phyloP scores from a whole-genome alignment of 2,888 invertebrate genomes.

The Griposia aprilina region DNA sequence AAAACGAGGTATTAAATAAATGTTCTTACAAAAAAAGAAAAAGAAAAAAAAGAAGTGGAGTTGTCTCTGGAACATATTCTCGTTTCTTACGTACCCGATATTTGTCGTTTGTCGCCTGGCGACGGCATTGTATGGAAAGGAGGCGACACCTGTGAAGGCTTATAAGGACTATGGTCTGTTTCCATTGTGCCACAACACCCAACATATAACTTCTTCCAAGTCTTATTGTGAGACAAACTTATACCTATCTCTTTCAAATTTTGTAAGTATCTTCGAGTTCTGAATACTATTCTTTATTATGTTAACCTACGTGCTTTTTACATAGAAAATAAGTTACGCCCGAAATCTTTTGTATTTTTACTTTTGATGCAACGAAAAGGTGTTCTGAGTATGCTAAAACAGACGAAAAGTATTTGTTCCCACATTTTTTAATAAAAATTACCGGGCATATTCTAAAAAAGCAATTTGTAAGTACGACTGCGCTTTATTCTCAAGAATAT shows the following conservation, averaged over 20 bases:
- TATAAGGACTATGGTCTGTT: slow-evolving; percentile 75
- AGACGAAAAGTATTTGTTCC: slow-evolving; percentile 26
- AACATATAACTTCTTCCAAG: slow-evolving; percentile 73
- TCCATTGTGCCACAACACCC: slow-evolving; percentile 78
- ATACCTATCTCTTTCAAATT: slow-evolving; percentile 71
- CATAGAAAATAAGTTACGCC: background rate
- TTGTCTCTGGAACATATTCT: slow-evolving; percentile 69
- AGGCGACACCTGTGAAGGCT: slow-evolving; percentile 81
- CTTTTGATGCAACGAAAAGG: background rate
- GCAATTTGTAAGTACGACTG: slow-evolving; percentile 56
- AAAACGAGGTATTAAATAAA: slow-evolving; percentile 54
- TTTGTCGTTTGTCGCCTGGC: slow-evolving; percentile 70
- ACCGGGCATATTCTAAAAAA: slow-evolving; percentile 48
- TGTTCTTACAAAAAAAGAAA: slow-evolving; percentile 56
- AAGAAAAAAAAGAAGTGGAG: slow-evolving; percentile 45
- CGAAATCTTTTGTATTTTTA: background rate
- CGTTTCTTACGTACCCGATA: slow-evolving; percentile 75
- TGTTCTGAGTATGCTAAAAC: background rate
- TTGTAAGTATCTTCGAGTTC: slow-evolving; percentile 69
- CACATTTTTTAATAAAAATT: slow-evolving; percentile 33
- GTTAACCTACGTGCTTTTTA: background rate
- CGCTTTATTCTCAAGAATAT: slow-evolving; percentile 67
- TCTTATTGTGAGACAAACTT: slow-evolving; percentile 76
- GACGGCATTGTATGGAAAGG: slow-evolving; percentile 77
- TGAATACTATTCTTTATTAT: slow-evolving; percentile 16